Percentiles rank a stretch among this genome's conserved stretches.
phyloP scores from a whole-genome alignment of 2,888 invertebrate species.

The Drosophila eohydei region DNA sequence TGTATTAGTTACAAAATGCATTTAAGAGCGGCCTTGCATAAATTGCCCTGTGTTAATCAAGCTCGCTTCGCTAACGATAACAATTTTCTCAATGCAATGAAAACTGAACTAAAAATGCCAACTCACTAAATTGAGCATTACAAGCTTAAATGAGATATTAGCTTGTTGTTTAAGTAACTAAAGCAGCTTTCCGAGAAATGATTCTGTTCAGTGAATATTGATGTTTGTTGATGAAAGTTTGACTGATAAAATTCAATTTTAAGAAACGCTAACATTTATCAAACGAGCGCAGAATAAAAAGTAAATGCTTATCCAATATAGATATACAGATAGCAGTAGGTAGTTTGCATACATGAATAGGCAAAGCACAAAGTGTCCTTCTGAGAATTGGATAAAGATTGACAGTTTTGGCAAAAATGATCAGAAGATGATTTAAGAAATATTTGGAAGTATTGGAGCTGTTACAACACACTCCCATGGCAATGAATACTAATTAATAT shows the following conservation, averaged over 20 bases:
- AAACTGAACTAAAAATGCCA: too few species aligned
- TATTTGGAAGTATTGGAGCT: background rate
- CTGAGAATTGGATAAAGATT: background rate
- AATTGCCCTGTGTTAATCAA: too few species aligned
- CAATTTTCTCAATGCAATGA: too few species aligned
- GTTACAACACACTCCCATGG: background rate
- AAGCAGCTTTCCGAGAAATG: background rate
- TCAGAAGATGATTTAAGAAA: background rate
- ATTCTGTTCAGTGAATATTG: background rate
- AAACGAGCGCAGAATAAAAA: background rate
- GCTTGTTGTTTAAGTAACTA: too few species aligned
- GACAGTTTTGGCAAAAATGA: background rate
- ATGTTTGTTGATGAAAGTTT: background rate
- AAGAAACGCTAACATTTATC: background rate
- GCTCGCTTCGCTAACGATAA: too few species aligned
- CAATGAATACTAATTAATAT: slow-evolving; percentile 41
- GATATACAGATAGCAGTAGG: background rate
- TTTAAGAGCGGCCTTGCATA: too few species aligned
- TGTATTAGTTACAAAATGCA: too few species aligned
- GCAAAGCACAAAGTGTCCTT: background rate
- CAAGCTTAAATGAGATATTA: background rate
- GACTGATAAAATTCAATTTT: background rate
- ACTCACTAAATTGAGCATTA: background rate
- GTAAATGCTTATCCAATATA: slow-evolving; percentile 2
- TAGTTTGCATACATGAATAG: background rate